These are phyloP conservation scores for Hemiscyllium ocellatum DNA, from an alignment of 2,113 vertebrate species.

Conservation along the genomic window DNA sequence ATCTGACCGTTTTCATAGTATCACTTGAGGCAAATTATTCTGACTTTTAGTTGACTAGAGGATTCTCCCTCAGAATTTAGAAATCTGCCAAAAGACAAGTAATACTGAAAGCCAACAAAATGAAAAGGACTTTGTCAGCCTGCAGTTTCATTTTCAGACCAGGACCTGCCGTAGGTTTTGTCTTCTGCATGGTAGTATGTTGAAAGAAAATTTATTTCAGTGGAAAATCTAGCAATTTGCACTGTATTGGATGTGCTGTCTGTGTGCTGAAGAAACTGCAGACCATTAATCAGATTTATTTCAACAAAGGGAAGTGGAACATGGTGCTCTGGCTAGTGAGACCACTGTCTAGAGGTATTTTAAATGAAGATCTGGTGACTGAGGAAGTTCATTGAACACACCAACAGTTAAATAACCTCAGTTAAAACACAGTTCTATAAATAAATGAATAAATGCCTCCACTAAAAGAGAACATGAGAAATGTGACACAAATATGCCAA, in stretches of 20 bases:
- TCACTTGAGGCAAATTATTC: neutral
- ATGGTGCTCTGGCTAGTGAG: neutral
- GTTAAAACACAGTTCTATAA: neutral
- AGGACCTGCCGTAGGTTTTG: neutral
- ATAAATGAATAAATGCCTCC: neutral
- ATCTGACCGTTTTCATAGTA: neutral
- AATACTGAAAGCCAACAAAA: neutral
- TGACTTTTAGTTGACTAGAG: neutral
- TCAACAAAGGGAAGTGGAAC: neutral
- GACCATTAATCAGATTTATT: neutral
- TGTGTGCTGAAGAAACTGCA: neutral
- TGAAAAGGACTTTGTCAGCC: neutral
- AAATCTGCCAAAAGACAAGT: neutral
- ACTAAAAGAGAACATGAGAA: neutral
- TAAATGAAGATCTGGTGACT: neutral
- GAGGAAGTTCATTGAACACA: neutral
- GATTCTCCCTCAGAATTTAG: neutral
- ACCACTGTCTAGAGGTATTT: constrained; percentile 1
- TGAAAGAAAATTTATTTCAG: neutral
- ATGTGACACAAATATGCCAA: neutral
- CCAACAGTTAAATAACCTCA: neutral
- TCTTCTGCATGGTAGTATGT: neutral
- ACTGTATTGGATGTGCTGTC: neutral
- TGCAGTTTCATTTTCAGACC: neutral
- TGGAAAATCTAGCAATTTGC: neutral